These are phyloP conservation scores for Ammodytes marinus DNA, from an alignment of 2,113 vertebrate species.

Conservation along the genomic window DNA sequence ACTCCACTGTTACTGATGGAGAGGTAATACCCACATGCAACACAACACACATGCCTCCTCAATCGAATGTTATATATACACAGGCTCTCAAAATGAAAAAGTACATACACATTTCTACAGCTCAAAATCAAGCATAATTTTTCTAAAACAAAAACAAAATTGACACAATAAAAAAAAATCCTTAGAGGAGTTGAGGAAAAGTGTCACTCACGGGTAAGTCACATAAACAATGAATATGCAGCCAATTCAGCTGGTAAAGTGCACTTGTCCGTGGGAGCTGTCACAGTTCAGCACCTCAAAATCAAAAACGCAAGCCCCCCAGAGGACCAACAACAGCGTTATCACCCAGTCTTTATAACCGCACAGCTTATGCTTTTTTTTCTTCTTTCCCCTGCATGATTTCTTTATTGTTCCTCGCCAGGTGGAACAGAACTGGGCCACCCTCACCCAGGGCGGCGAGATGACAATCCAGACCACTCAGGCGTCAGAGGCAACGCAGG, in stretches of 20 bases:
- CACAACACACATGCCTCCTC: no score
- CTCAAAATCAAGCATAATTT: neutral
- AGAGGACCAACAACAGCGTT: neutral
- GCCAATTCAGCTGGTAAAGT: neutral
- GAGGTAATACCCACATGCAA: slow-evolving; percentile 86
- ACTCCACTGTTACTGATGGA: slow-evolving; percentile 93
- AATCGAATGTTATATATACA: neutral
- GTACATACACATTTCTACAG: neutral
- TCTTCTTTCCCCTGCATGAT: neutral
- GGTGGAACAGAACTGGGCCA: slow-evolving; percentile 94
- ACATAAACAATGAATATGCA: neutral
- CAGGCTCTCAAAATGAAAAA: neutral
- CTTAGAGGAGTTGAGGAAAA: neutral
- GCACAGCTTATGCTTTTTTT: neutral
- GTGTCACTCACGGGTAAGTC: neutral
- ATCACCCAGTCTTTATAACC: neutral
- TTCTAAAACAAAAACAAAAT: neutral
- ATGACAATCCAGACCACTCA: slow-evolving; percentile 99
- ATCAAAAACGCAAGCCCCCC: neutral
- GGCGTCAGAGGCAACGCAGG: slow-evolving; percentile 96
- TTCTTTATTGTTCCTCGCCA: slow-evolving; percentile 12
- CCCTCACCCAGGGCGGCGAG: slow-evolving; percentile 92
- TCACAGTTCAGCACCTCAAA: slow-evolving; percentile 25
- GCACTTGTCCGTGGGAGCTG: slow-evolving; percentile 5
- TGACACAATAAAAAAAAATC: neutral